These are phyloP conservation scores for Emmelina monodactyla DNA, from an alignment of 2,888 invertebrate genomes.

Conservation along the genomic window DNA sequence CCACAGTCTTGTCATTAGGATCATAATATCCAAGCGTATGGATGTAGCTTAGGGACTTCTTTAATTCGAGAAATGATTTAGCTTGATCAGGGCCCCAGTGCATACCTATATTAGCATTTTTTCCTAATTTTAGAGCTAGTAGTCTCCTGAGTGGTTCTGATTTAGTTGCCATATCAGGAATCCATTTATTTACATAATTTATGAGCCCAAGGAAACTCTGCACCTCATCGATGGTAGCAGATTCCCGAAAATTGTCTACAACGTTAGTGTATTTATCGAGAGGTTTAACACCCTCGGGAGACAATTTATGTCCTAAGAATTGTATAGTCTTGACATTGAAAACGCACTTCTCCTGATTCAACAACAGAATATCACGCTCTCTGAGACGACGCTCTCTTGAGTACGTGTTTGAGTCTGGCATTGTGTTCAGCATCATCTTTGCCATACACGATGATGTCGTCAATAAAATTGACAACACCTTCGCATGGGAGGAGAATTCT, in stretches of 20 bases:
- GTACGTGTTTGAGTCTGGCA: not conserved
- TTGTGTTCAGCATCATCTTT: conserved; percentile 1
- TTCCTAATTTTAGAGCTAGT: conserved; percentile 3
- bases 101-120: not conserved
- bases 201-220: conserved; percentile 2
- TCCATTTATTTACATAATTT: conserved; percentile 13
- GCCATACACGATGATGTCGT: conserved; percentile 11
- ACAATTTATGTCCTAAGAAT: too few relatives aligned
- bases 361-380: too few relatives aligned
- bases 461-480: conserved; percentile 26
- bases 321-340: too few relatives aligned
- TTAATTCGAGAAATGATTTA: not conserved
- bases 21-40: not conserved
- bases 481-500: conserved; percentile 22
- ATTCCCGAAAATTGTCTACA: not conserved
- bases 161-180: conserved; percentile 11
- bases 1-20: conserved; percentile 1
- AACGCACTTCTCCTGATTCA: not conserved
- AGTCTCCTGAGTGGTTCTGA: conserved; percentile 4
- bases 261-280: not conserved
- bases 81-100: not conserved
- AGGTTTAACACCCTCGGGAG: too few relatives aligned
- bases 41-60: not conserved
- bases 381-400: too few relatives aligned
- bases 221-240: conserved; percentile 13